A percentile compares a stretch with the other conserved stretches of the same genome.
Conservation (phyloP, 1,140 invertebrate genomes). For the Bemisia tabaci region DNA sequence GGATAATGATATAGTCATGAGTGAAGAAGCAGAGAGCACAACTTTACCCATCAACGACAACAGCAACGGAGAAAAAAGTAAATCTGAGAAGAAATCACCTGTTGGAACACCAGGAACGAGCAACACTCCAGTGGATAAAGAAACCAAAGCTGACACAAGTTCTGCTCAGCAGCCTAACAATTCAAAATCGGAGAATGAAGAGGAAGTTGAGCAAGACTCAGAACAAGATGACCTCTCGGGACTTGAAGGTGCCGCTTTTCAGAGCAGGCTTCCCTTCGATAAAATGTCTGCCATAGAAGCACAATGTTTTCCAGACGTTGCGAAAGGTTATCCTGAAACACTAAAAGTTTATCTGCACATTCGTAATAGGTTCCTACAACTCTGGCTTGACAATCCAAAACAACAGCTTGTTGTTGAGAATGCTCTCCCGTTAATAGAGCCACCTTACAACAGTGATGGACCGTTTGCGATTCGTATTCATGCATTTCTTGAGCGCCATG, state of each 20-base stretch:
- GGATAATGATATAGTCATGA: not conserved
- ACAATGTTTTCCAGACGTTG: slow-evolving; percentile 82
- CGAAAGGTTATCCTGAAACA: slow-evolving; percentile 60
- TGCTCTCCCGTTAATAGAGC: slow-evolving; percentile 66
- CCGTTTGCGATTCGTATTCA: slow-evolving; percentile 71
- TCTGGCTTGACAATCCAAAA: slow-evolving; percentile 95
- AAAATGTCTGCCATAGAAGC: slow-evolving; percentile 90
- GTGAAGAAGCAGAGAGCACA: not conserved
- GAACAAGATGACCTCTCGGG: slow-evolving; percentile 38
- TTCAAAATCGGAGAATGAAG: slow-evolving; percentile 20
- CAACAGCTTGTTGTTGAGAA: slow-evolving; percentile 75
- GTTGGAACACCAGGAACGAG: not conserved
- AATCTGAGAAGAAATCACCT: not conserved
- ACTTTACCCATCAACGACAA: not conserved
- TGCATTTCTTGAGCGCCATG: slow-evolving; percentile 87
- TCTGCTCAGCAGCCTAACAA: not conserved
- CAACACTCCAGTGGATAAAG: not conserved
- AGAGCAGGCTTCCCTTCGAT: slow-evolving; percentile 84
- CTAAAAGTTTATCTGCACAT: slow-evolving; percentile 87
- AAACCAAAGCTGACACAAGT: not conserved
- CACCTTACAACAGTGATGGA: slow-evolving; percentile 84
- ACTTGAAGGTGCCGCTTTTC: slow-evolving; percentile 83
- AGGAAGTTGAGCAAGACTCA: slow-evolving; percentile 30
- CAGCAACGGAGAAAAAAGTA: not conserved
- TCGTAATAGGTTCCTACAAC: slow-evolving; percentile 82